Percentiles rank a stretch among this genome's conserved stretches.
phyloP scores from a whole-genome alignment of 2,113 vertebrate species.

The Anolis sagrei region DNA sequence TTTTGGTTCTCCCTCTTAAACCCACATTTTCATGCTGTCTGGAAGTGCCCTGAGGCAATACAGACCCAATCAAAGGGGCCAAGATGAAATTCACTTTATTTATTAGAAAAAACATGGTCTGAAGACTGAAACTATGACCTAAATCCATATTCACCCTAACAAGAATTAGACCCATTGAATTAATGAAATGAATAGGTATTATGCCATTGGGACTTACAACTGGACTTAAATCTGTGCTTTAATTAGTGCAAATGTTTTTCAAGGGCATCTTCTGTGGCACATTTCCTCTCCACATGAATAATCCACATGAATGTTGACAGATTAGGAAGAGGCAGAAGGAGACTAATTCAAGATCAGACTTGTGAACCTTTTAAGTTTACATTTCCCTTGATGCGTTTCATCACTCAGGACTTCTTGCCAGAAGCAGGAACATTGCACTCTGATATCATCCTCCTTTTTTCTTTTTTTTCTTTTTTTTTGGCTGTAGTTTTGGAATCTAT shows the following conservation, averaged over 20 bases:
- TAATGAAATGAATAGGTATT: no score
- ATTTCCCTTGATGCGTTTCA: constrained; percentile 32
- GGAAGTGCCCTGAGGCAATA: background rate
- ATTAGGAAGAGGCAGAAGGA: background rate
- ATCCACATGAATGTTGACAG: background rate
- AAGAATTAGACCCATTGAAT: no score
- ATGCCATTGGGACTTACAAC: no score
- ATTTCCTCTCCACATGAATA: background rate
- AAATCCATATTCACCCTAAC: no score
- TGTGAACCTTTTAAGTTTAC: background rate
- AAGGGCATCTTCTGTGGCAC: background rate
- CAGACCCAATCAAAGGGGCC: no score
- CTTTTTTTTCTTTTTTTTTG: no score
- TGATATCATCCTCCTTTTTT: background rate
- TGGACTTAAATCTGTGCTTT: background rate
- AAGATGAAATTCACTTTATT: background rate
- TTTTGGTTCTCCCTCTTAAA: no score
- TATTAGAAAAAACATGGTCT: background rate
- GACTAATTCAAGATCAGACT: constrained; percentile 8
- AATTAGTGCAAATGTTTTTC: background rate
- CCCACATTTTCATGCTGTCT: no score
- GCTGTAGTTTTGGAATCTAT: background rate
- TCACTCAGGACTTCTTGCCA: constrained; percentile 4
- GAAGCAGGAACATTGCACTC: constrained; percentile 20
- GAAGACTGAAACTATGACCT: background rate